These are phyloP conservation scores for Beroe ovata DNA, from an alignment of 37 sponge, comb jelly and placozoan genomes.

Conservation along the genomic window DNA sequence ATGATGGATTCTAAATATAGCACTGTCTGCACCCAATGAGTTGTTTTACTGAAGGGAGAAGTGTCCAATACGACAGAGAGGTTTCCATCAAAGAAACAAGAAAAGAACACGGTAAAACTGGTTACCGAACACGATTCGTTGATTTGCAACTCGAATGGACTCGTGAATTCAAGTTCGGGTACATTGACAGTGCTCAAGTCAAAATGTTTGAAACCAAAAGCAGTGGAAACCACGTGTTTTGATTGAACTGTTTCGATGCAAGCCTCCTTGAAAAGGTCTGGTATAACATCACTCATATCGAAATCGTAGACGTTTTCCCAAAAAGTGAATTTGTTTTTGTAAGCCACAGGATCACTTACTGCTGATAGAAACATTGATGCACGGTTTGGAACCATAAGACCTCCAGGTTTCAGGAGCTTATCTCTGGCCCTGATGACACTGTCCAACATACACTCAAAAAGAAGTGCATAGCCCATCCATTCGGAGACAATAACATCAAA, in stretches of 20 bases:
- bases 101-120: not conserved
- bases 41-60: not conserved
- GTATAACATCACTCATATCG: slow-evolving; percentile 9
- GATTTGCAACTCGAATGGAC: slow-evolving; percentile 8
- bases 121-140: not conserved
- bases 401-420: slow-evolving; percentile 28
- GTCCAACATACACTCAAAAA: slow-evolving; percentile 66
- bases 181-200: slow-evolving; percentile 22
- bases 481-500: slow-evolving; percentile 30
- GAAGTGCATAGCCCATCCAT: slow-evolving; percentile 52
- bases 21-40: slow-evolving; percentile 51
- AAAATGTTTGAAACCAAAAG: slow-evolving; percentile 53
- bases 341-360: not conserved
- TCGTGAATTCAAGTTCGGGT: slow-evolving; percentile 22
- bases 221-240: not conserved
- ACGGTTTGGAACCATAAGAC: slow-evolving; percentile 27
- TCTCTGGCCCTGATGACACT: slow-evolving; percentile 41
- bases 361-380: slow-evolving; percentile 20
- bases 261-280: slow-evolving; percentile 19
- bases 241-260: not conserved
- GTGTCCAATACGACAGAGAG: not conserved
- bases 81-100: slow-evolving; percentile 48
- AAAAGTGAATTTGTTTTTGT: not conserved
- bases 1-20: not conserved
- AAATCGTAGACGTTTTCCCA: slow-evolving; percentile 53